phyloP scores from a whole-genome alignment of 1,140 invertebrate genomes.

The Brachionus paranguensis region DNA sequence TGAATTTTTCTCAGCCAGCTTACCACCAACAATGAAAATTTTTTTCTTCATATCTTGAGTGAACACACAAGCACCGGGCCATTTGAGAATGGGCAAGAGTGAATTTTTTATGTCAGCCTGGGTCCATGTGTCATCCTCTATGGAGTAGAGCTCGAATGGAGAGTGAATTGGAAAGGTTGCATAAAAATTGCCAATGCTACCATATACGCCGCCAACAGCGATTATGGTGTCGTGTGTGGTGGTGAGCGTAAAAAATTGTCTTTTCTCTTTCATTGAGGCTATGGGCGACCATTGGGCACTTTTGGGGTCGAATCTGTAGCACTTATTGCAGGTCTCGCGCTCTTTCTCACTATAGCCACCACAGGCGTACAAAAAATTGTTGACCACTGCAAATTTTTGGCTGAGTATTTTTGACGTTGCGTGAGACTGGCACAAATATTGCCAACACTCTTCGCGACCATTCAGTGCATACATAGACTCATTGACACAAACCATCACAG shows the following conservation, averaged over 20 bases:
- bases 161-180: conserved; percentile 25
- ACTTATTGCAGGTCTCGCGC: conserved; percentile 52
- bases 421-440: conserved; percentile 32
- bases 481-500: conserved; percentile 34
- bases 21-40: conserved; percentile 34
- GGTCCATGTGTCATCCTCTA: conserved; percentile 30
- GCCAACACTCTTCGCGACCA: conserved; percentile 22
- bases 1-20: conserved; percentile 1
- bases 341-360: conserved; percentile 52
- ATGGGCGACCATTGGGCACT: conserved; percentile 54
- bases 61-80: conserved; percentile 38
- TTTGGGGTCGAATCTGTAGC: conserved; percentile 54
- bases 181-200: conserved; percentile 38
- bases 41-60: background rate
- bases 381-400: conserved; percentile 45
- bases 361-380: conserved; percentile 55
- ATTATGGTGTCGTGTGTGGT: conserved; percentile 1
- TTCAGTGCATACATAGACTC: conserved; percentile 36
- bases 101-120: background rate
- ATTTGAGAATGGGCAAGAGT: conserved; percentile 26
- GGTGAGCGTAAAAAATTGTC: conserved; percentile 53
- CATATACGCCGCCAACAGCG: conserved; percentile 35
- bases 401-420: conserved; percentile 20
- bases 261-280: conserved; percentile 53
- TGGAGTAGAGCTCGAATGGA: conserved; percentile 8